Evolutionary conservation across 53 echinoderm and acorn worm genomes (phyloP), one percentile per base, ranked within the genome.

Genomic region (Paracentrotus lividus): DNA sequence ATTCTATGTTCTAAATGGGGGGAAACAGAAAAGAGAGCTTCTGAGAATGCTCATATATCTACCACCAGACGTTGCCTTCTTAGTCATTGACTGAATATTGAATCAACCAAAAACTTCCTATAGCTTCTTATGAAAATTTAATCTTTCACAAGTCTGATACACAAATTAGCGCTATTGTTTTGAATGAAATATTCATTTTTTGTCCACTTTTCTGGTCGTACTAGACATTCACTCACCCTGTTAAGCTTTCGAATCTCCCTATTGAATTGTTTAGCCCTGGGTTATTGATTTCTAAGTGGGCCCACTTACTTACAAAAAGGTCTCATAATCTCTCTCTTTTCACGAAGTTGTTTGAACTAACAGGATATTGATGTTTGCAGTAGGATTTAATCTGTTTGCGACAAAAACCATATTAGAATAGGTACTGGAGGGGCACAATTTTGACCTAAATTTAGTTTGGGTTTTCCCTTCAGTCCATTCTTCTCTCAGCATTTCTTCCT

Each of bases 241-340:
- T 34, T 31, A 24, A 9, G 23, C 0, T 36, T 36, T 86, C 16
- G 86, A 86, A 86, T 8, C 55, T 56, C 34, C 86, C 86, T 86
- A 56, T 64, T 89, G 42, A 89, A 33, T 38, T 89, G 60, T 64
- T 61, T 9, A 27, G 43, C 66, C 44, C 42, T 10, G 9, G 57
- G 89, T 89, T 89, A 89, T 89, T 89, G 89, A 89, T 89, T 89
- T 89, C 60, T 57, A 89, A 89, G 89, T 89, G 89, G 89, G 43
- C 23, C 89, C 89, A 89, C 57, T 64, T 89, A 61, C 64, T 64
- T 42, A 89, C 55, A 86, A 86, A n/a, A 33, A 24, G 86, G 55
- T 55, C 55, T 56, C 86, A 34, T 86, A 86, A 86, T 53, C 85
- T 85, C 49, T 85, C 42, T 40, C 85, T 29, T 85, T 85, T 85